phyloP scores from a whole-genome alignment of 2,888 invertebrate genomes.

The Agrotis exclamationis region DNA sequence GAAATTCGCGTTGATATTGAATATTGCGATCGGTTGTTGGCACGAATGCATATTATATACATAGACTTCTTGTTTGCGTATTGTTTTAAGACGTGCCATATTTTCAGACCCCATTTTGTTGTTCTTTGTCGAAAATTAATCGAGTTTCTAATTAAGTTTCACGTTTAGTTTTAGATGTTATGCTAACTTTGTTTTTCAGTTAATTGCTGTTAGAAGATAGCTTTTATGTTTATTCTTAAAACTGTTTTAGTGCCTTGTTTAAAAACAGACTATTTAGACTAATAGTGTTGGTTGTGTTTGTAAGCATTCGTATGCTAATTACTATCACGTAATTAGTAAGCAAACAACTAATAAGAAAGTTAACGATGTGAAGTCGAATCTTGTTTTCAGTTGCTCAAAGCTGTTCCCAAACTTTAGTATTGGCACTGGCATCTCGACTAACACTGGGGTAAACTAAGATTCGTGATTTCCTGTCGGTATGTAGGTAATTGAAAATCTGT shows the following conservation, averaged over 20 bases:
- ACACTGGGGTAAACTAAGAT: not conserved
- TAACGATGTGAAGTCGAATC: constrained; percentile 24
- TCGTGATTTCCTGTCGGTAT: no score
- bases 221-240: constrained; percentile 6
- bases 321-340: constrained; percentile 25
- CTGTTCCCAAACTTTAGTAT: constrained; percentile 35
- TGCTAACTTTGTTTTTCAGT: constrained; percentile 27
- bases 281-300: constrained; percentile 11
- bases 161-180: constrained; percentile 37
- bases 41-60: constrained; percentile 76
- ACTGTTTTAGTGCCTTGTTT: not conserved
- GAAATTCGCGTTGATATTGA: constrained; percentile 86
- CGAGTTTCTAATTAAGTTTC: constrained; percentile 49
- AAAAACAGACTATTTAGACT: not conserved
- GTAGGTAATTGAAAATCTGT: no score
- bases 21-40: constrained; percentile 80
- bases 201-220: constrained; percentile 7
- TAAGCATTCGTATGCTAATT: constrained; percentile 11
- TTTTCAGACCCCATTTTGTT: constrained; percentile 46
- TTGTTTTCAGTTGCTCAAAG: constrained; percentile 15
- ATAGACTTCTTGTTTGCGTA: constrained; percentile 65
- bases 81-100: constrained; percentile 68
- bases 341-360: constrained; percentile 30
- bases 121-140: constrained; percentile 62
- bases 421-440: constrained; percentile 4